phyloP scores from a whole-genome alignment of 2,888 invertebrate genomes.

The Rhogogaster chlorosoma region DNA sequence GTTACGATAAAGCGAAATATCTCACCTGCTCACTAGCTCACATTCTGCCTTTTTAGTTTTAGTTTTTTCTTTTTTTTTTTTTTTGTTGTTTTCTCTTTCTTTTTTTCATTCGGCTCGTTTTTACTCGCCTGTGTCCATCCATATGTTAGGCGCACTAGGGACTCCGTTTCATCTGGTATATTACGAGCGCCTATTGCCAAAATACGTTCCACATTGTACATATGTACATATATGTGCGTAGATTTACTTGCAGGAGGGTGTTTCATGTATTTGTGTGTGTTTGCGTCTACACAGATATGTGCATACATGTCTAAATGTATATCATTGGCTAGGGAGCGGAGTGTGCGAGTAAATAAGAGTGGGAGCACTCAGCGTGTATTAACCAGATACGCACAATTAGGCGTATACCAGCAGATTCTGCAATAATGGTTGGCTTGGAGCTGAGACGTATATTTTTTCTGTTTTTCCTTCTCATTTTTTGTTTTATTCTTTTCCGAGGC shows the following conservation, averaged over 20 bases:
- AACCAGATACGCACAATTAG: conserved; percentile 45
- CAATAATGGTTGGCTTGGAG: conserved; percentile 12
- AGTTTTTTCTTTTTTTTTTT: no score
- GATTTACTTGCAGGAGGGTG: not conserved
- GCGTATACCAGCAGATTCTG: conserved; percentile 22
- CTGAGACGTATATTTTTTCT: conserved; percentile 18
- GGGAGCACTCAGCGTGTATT: conserved; percentile 43
- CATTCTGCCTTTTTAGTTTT: not conserved
- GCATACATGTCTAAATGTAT: not conserved
- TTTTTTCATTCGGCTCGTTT: not conserved
- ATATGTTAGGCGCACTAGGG: not conserved
- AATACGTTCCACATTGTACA: not conserved
- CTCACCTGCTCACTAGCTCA: not conserved
- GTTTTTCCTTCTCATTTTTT: not conserved
- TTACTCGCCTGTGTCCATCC: not conserved
- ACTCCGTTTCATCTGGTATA: not conserved
- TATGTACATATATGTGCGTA: not conserved
- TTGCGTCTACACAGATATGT: not conserved
- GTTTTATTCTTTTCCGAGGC: not conserved
- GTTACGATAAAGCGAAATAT: not conserved
- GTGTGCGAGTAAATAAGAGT: conserved; percentile 36
- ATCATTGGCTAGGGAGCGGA: not conserved
- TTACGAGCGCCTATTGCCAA: conserved; percentile 11
- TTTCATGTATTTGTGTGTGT: not conserved
- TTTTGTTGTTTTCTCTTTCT: not conserved